Conservation (phyloP, 2,797 vertebrate species). For the Xerus rutilus region DNA sequence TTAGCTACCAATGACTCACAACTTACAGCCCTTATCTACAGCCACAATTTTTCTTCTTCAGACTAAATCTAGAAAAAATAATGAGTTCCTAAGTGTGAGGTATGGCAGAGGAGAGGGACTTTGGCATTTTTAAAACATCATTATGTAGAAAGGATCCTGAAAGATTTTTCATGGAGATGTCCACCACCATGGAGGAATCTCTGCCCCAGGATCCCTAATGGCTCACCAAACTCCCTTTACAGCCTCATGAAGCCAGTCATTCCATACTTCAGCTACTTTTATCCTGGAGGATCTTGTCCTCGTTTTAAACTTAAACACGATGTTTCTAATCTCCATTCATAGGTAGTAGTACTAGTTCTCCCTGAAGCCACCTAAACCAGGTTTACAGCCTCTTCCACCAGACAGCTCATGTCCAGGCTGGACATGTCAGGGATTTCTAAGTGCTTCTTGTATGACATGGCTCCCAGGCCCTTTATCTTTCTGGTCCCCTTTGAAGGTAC, state of each 20-base stretch:
- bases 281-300: not conserved
- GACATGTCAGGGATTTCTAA: not conserved
- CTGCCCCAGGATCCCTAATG: not conserved
- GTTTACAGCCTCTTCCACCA: fast-evolving
- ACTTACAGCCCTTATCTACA: not conserved
- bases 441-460: not conserved
- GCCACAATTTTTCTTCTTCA: not conserved
- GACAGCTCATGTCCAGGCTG: not conserved
- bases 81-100: not conserved
- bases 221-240: not conserved
- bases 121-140: not conserved
- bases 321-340: not conserved
- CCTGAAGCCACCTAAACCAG: not conserved
- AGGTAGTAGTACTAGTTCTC: not conserved
- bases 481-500: too few relatives aligned
- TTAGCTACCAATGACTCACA: not conserved
- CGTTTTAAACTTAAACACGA: not conserved
- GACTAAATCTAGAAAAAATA: not conserved
- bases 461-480: not conserved
- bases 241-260: not conserved
- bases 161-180: not conserved
- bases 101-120: not conserved
- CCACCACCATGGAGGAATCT: not conserved
- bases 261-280: not conserved
- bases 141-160: not conserved